Evolutionary conservation across 1,140 invertebrate genomes (phyloP), one percentile per base, ranked within the genome.

Genomic region (Aphelinus certus): DNA sequence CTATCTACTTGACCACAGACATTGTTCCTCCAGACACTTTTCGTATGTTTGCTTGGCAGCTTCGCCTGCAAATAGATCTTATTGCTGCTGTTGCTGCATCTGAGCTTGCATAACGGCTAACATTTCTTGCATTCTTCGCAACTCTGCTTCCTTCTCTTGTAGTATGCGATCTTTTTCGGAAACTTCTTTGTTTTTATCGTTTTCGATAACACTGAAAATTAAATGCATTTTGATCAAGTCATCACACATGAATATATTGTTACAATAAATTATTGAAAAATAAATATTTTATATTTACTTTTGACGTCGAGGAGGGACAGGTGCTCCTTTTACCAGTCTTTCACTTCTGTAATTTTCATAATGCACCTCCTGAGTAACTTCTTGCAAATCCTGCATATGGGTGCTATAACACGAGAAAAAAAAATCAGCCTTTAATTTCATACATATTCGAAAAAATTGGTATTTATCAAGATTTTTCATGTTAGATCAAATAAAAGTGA

Each of bases 331-430:
- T 26, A 94, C 95, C 73, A 96, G 87, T 81, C 94, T 90, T 84
- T 97, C 95, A 26, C 95, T 95, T 70, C 97, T 91, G 84, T 97
- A 98, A 88, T 98, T 98, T 89, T 98, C 97, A 86, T 98, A 98
- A 88, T 98, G 97, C 42, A 98, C 96, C 86, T 97, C 95, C 81
- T 96, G 94, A 0, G 96, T 98, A 3, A 97, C 95, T 87, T 98
- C 96, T 85, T 98, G 96, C 61, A 98, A 88, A 88, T 98, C 97
- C 88, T 98, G 96, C 95, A 98, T 96, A 83, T 98, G 96, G 6
- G 96, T 96, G 70, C 94, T 95, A 81, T n/a, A 89, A 87, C 76
- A 76, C 64, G 56, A 53, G 53, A 63, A 60, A 26, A 7, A 53
- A 53, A 53, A 0, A 53, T 53, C 51, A 53, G 4, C 4, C 9